Base-by-base conservation (phyloP, 2,888 invertebrate genomes). In the Oeneis ivallda region DNA sequence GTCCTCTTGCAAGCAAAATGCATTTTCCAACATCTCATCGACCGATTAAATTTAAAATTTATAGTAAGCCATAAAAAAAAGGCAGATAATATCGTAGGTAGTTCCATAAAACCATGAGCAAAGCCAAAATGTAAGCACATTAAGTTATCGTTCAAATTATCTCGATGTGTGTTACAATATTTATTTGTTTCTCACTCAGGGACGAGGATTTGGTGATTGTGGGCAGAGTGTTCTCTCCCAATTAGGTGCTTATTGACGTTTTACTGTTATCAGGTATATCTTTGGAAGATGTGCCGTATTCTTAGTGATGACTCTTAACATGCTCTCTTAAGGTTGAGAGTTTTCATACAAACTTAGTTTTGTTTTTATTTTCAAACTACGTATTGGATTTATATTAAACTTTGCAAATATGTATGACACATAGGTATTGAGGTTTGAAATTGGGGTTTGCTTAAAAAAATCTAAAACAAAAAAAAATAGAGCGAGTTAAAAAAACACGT, bases 201-300 rank as follows among this genome's bases (percentile, higher is more conserved):
- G 79, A 52, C 61, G 79, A 79, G 81, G 77, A 74, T 79, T 78
- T 79, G 78, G 79, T 81, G 85, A 82, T 83, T 84, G 87, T 83
- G 83, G 82, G 82, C 81, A 79, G 85, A 87, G 84, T 85, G 86
- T 86, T 86, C 86, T 85, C 85, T 86, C 84, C 92, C 92, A 92
- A 91, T 92, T 92, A 92, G 92, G 89, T 91, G 90, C 86, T 90
- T 91, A 92, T 92, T 88, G 92, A 91, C 91, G 87, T 88, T 92
- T 91, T 89, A 91, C 88, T 87, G 86, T 86, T 91, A 91, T 92
- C 92, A 75, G 76, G 76, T 77, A 80, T 84, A 92, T 92, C 91
- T 91, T 80, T 79, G 76, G 81, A 77, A 77, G 77, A 78, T 78
- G 78, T 75, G 75, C 84, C 82, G 80, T 81, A 87, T 90, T 83